Evolutionary conservation across 2,797 vertebrate species (phyloP).

Genomic region (Sebastes dallii): DNA sequence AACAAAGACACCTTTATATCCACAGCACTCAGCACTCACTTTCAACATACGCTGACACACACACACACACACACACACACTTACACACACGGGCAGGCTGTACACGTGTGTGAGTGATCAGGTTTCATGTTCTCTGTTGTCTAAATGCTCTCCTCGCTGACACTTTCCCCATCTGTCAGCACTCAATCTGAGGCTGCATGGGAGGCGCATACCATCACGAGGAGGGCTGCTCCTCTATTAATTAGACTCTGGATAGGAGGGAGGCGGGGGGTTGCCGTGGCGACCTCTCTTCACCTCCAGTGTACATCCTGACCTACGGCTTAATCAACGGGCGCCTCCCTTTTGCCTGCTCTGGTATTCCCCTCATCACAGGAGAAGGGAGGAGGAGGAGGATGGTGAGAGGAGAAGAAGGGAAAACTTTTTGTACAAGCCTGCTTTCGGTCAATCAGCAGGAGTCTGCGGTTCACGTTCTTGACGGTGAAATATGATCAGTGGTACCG

Average conservation of each 20-base stretch:
- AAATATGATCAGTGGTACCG: slow-evolving; percentile 39
- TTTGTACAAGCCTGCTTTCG: slow-evolving; percentile 54
- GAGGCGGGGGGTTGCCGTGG: slow-evolving; percentile 17
- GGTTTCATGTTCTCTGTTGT: slow-evolving; percentile 78
- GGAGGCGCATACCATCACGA: slow-evolving; percentile 60
- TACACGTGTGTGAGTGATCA: slow-evolving; percentile 64
- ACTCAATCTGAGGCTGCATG: slow-evolving; percentile 60
- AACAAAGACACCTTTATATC: slow-evolving; percentile 84
- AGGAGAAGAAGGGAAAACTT: slow-evolving; percentile 18
- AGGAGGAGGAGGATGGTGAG: slow-evolving; percentile 21
- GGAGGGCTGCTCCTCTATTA: slow-evolving; percentile 62
- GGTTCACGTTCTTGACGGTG: slow-evolving; percentile 41
- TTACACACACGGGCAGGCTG: neutral
- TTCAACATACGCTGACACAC: slow-evolving; percentile 32
- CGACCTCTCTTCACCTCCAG: slow-evolving; percentile 63
- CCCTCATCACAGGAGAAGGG: slow-evolving; percentile 49
- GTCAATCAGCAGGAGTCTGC: slow-evolving; percentile 62
- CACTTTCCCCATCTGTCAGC: slow-evolving; percentile 78
- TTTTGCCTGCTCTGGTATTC: slow-evolving; percentile 58
- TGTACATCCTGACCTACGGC: slow-evolving; percentile 55
- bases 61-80: slow-evolving; percentile 3
- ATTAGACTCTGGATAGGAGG: slow-evolving; percentile 48
- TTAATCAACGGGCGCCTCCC: slow-evolving; percentile 67
- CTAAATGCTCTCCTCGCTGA: slow-evolving; percentile 69
- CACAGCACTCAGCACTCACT: slow-evolving; percentile 67